Evolutionary conservation across 2,113 vertebrate species (phyloP).

Genomic region (Myotis davidii): DNA sequence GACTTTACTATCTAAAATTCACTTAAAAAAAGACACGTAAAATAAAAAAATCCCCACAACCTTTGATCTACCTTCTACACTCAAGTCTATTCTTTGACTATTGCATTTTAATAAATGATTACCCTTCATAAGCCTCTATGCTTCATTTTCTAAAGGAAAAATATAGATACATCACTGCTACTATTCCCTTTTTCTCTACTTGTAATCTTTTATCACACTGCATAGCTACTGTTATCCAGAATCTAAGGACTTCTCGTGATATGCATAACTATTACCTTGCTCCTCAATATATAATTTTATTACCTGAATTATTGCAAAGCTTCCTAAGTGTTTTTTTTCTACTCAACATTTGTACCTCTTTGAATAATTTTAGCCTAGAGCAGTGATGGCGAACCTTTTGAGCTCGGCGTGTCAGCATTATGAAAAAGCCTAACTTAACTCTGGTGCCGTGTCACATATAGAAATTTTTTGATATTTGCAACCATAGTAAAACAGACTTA

Average conservation of each 20-base stretch:
- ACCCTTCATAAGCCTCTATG: background rate
- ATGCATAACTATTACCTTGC: background rate
- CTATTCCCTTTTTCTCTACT: background rate
- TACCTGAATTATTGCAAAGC: background rate
- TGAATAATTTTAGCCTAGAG: background rate
- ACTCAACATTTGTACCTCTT: background rate
- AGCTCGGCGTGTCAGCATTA: too few species aligned
- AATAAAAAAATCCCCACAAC: background rate
- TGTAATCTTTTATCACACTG: background rate
- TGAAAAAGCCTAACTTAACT: too few species aligned
- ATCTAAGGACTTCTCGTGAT: background rate
- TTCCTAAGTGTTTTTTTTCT: background rate
- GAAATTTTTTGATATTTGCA: too few species aligned
- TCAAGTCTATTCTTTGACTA: background rate
- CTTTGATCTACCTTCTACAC: background rate
- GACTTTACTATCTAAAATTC: background rate
- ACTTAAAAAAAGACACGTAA: background rate
- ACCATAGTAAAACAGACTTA: too few species aligned
- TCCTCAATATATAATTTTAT: background rate
- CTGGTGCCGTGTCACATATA: too few species aligned
- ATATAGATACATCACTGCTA: background rate
- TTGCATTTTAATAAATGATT: background rate
- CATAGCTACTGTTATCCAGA: background rate
- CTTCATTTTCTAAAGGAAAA: background rate
- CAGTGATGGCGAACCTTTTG: too few species aligned